Percentiles rank a stretch among this genome's conserved stretches.
Conservation (phyloP, 2,888 invertebrate species). For the Acholoe squamosa region DNA sequence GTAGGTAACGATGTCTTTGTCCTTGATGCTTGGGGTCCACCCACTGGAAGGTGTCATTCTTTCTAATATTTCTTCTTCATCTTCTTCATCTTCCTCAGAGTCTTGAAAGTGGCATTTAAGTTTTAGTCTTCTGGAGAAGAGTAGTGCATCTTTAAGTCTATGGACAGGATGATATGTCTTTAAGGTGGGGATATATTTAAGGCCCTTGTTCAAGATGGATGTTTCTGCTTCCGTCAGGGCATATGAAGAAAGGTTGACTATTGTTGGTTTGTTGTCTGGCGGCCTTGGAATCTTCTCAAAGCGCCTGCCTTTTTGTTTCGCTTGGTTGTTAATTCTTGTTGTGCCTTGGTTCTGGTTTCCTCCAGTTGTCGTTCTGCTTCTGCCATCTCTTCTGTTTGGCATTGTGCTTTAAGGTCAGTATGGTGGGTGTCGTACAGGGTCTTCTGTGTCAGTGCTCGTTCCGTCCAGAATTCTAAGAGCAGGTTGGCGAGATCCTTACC, state of each 20-base stretch:
- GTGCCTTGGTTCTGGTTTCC: background rate
- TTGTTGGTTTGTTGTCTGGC: background rate
- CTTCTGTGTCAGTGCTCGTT: no score
- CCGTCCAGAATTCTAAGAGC: no score
- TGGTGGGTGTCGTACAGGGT: no score
- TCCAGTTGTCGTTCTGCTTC: no score
- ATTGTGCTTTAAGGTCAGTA: no score
- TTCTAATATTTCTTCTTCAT: background rate
- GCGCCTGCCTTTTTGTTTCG: background rate
- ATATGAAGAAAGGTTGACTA: background rate
- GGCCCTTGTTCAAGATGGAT: background rate
- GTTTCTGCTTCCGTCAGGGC: background rate
- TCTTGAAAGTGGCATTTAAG: conserved; percentile 18
- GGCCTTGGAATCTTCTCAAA: background rate
- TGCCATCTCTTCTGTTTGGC: no score
- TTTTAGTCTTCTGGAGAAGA: conserved; percentile 15
- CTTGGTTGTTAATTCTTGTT: background rate
- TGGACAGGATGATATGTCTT: background rate
- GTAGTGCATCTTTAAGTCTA: background rate
- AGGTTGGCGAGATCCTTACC: no score
- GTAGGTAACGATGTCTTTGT: background rate
- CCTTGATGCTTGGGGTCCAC: background rate
- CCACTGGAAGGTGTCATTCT: background rate
- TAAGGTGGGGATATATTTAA: background rate
- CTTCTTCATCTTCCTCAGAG: background rate